Conservation (phyloP, 2,888 invertebrate genomes). For the Actias luna region DNA sequence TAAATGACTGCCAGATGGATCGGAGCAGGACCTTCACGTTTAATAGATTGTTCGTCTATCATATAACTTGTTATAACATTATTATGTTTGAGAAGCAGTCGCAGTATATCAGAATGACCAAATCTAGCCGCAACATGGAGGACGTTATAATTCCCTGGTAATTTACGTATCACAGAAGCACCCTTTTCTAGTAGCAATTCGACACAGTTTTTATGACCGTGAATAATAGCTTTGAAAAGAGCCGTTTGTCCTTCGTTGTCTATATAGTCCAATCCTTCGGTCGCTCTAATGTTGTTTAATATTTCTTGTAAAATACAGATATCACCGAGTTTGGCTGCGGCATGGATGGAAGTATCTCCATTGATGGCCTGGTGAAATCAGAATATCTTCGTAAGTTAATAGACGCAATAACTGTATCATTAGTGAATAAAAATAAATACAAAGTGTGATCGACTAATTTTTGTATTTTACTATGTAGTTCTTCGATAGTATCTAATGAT, state of each 20-base stretch:
- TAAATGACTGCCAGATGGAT: constrained; percentile 60
- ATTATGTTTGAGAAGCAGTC: background rate
- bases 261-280: background rate
- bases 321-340: constrained; percentile 46
- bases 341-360: constrained; percentile 58
- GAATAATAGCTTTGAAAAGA: constrained; percentile 39
- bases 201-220: constrained; percentile 38
- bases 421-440: too few species aligned
- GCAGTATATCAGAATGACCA: constrained; percentile 39
- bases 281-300: background rate
- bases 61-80: background rate
- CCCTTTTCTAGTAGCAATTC: constrained; percentile 41
- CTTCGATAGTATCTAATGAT: too few species aligned
- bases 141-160: constrained; percentile 37
- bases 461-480: too few species aligned
- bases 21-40: constrained; percentile 1
- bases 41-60: background rate
- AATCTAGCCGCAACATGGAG: constrained; percentile 68
- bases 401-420: too few species aligned
- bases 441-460: too few species aligned
- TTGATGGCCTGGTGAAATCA: constrained; percentile 39
- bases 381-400: background rate
- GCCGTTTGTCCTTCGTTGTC: constrained; percentile 14
- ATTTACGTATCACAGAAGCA: constrained; percentile 23
- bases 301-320: constrained; percentile 5